phyloP scores from a whole-genome alignment of 2,797 vertebrate species.

The Fistularia commersonii region DNA sequence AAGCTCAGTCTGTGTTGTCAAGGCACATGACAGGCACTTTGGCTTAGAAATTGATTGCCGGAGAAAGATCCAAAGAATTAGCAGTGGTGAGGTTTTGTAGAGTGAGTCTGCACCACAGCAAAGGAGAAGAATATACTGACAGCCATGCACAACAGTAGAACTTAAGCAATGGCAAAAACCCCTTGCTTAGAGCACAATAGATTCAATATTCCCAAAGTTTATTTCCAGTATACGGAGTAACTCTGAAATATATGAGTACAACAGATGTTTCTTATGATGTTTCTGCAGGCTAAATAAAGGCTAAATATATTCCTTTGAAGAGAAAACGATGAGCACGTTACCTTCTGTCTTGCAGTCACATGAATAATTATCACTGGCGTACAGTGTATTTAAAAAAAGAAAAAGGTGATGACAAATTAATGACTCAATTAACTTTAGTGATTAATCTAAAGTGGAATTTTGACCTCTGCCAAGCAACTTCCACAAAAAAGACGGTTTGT shows the following conservation, averaged over 20 bases:
- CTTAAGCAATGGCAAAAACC: constrained; percentile 38
- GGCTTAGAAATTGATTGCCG: constrained; percentile 54
- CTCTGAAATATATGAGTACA: too few relatives aligned
- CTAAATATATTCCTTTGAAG: constrained; percentile 11
- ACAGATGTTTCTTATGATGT: too few relatives aligned
- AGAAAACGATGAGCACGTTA: constrained; percentile 1
- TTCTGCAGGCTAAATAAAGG: constrained; percentile 30
- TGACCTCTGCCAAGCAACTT: constrained; percentile 14
- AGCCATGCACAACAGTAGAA: constrained; percentile 25
- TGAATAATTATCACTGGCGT: constrained; percentile 14
- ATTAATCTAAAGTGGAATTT: constrained; percentile 24
- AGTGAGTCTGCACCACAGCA: constrained; percentile 27
- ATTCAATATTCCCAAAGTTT: too few relatives aligned
- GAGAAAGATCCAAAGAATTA: constrained; percentile 40
- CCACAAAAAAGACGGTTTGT: constrained; percentile 1
- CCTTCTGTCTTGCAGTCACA: constrained; percentile 1
- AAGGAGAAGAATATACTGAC: constrained; percentile 29
- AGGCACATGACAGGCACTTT: constrained; percentile 49
- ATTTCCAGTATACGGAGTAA: too few relatives aligned
- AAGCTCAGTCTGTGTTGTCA: constrained; percentile 39
- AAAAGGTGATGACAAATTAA: constrained; percentile 25
- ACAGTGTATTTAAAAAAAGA: constrained; percentile 10
- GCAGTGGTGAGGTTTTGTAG: constrained; percentile 18
- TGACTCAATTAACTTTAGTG: constrained; percentile 19
- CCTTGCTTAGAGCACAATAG: background rate